Base-by-base conservation (phyloP, 2,797 vertebrate species). In the Lycodopsis pacificus region DNA sequence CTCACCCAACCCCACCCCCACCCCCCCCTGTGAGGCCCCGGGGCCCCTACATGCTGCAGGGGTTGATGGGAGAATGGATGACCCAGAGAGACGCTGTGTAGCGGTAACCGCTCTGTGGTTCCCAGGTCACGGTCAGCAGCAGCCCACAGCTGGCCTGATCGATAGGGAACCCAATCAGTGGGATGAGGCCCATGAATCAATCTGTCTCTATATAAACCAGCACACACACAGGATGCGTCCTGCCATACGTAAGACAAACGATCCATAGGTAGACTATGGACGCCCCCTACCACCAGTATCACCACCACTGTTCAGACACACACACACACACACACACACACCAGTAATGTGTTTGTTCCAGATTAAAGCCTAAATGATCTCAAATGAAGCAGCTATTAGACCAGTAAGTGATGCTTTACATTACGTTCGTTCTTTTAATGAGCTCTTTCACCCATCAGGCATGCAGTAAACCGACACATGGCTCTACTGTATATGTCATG, bases 141-240 rank as follows among this genome's bases (percentile, higher is more conserved):
- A 76, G 77, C 81, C 75, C 83, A 62, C 75, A 81, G 72, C 73
- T n/a, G 3, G 63, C 67, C 87, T 89, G 86, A 92, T 94, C 86
- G 76, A 94, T 94, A 88, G 65, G 67, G 65, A 83, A 87, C 85
- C 89, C 86, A 72, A 89, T 86, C 86, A 79, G 76, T 76, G 77
- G 77, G 76, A 89, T 91, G 86, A 90, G 64, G 61, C 53, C 76
- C 85, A 93, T 92, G 86, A 88, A 93, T 94, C 93, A 94, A 85
- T 68, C 88, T 91, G 92, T 91, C 91, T 83, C 75, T 56, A 82
- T 54, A 56, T 63, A 59, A 86, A 86, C 72, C 68, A 79, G 54
- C 77, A 56, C 58, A 79, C 73, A 63, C 30, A 14, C 51, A 59
- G 14, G 15, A 65, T 32, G 20, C 46, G 7, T 25, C 20, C 46